phyloP scores from a whole-genome alignment of 2,113 vertebrate genomes.

The Tetrax tetrax region DNA sequence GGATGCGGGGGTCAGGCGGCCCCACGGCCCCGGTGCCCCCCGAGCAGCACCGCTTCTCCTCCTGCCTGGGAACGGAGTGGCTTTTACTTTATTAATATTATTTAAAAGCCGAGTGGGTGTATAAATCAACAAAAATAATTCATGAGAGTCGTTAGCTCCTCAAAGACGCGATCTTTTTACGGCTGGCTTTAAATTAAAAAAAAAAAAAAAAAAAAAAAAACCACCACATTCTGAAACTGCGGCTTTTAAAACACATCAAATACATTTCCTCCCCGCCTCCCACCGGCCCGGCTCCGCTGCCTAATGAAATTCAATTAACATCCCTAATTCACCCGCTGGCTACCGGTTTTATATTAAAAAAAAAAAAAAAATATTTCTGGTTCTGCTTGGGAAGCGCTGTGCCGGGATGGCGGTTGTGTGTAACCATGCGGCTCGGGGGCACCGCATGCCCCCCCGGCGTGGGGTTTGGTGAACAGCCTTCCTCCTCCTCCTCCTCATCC shows the following conservation, averaged over 20 bases:
- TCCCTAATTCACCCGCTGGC: constrained; percentile 62
- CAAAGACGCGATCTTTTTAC: constrained; percentile 58
- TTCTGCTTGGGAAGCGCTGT: neutral
- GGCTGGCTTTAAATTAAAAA: constrained; percentile 59
- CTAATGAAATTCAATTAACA: constrained; percentile 75
- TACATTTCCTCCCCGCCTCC: constrained; percentile 54
- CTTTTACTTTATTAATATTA: constrained; percentile 46
- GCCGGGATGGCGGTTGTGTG: neutral
- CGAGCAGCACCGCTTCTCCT: fast-evolving
- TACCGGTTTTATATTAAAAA: neutral
- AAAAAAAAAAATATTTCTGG: neutral
- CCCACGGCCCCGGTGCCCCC: neutral
- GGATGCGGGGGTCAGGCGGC: neutral
- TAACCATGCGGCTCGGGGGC: neutral
- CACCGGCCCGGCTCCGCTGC: constrained; percentile 51
- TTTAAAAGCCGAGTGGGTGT: constrained; percentile 57
- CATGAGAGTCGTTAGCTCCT: constrained; percentile 68
- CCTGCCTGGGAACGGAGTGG: neutral
- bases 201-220: neutral
- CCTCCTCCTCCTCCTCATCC: too few relatives aligned
- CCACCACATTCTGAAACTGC: neutral
- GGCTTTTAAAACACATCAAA: constrained; percentile 70
- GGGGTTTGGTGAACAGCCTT: neutral
- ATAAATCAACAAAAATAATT: constrained; percentile 79
- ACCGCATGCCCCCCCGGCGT: fast-evolving